Evolutionary conservation across 2,113 vertebrate species (phyloP).

Genomic region (Lepus europaeus): DNA sequence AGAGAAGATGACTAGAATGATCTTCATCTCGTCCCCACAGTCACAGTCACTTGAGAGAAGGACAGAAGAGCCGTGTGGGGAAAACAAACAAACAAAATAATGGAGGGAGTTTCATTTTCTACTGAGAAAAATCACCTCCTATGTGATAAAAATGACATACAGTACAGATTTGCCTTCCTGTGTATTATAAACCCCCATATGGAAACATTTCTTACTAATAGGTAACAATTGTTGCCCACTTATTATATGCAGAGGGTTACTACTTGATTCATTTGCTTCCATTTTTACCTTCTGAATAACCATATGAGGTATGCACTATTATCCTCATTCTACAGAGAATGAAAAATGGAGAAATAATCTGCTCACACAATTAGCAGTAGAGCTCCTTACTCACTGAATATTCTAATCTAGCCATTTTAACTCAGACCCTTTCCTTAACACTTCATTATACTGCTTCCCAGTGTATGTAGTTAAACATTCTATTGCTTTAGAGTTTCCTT

Average conservation of each 20-base stretch:
- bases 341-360: background rate
- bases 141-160: background rate
- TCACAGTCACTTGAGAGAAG: background rate
- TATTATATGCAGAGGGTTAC: background rate
- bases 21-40: background rate
- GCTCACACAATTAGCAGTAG: background rate
- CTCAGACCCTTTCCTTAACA: background rate
- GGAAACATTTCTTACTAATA: background rate
- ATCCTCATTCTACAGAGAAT: background rate
- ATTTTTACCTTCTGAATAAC: constrained; percentile 18
- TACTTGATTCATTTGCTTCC: background rate
- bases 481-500: background rate
- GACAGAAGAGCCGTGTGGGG: background rate
- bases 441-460: background rate
- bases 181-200: background rate
- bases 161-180: background rate
- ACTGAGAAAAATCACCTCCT: background rate
- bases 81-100: background rate
- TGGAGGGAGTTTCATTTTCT: background rate
- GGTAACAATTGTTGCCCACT: background rate
- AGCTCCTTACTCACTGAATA: background rate
- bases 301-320: background rate
- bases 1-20: background rate
- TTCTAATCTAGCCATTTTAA: background rate
- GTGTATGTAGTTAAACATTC: background rate